phyloP scores from a whole-genome alignment of 2,888 invertebrate genomes.

The Prosopocoilus inquinatus region DNA sequence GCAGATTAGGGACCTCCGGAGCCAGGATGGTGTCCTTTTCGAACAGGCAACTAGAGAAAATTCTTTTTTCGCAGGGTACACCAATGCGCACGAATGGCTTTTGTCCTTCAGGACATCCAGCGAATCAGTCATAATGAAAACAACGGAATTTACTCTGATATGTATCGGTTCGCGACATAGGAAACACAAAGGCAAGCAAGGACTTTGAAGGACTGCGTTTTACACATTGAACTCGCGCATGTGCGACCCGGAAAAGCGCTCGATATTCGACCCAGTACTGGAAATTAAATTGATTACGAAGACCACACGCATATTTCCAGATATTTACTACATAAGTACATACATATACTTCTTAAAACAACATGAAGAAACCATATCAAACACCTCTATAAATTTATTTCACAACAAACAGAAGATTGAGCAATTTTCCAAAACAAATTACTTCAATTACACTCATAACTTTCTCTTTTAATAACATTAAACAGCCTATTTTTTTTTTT shows the following conservation, averaged over 20 bases:
- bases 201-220: conserved; percentile 28
- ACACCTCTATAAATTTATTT: too few species aligned
- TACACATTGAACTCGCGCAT: conserved; percentile 33
- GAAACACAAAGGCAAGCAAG: conserved; percentile 33
- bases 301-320: conserved; percentile 18
- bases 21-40: conserved; percentile 45
- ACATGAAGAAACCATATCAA: too few species aligned
- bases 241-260: conserved; percentile 37
- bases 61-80: conserved; percentile 21
- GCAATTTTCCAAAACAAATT: too few species aligned
- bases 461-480: too few species aligned
- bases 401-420: too few species aligned
- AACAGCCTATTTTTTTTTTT: too few species aligned
- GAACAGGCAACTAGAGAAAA: conserved; percentile 24
- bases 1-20: conserved; percentile 47
- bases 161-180: conserved; percentile 46
- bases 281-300: conserved; percentile 33
- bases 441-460: too few species aligned
- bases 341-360: too few species aligned
- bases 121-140: conserved; percentile 48
- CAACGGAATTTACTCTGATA: conserved; percentile 38
- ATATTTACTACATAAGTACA: too few species aligned
- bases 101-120: conserved; percentile 34
- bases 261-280: conserved; percentile 34
- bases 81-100: conserved; percentile 32